phyloP scores from a whole-genome alignment of 1,140 invertebrate species.

The Cyrtorhinus lividipennis region DNA sequence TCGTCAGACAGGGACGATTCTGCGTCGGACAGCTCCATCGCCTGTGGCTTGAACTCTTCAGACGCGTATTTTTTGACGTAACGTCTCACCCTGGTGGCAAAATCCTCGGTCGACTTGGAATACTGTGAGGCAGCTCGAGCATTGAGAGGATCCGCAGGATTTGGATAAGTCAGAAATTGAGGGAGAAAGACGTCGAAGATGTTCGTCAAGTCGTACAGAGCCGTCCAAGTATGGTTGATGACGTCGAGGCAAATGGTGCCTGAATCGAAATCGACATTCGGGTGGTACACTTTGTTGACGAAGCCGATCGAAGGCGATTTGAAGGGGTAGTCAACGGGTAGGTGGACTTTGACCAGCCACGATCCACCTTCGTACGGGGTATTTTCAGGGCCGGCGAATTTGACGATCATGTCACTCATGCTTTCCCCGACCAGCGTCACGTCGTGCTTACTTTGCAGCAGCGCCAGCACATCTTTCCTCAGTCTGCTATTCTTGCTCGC shows the following conservation, averaged over 20 bases:
- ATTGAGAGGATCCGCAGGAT: slow-evolving; percentile 97
- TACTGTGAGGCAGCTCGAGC: slow-evolving; percentile 98
- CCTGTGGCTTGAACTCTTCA: no score
- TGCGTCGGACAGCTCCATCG: no score
- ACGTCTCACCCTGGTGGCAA: slow-evolving; percentile 96
- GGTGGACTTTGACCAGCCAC: slow-evolving; percentile 97
- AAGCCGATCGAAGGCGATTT: slow-evolving; percentile 99
- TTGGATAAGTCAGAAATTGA: slow-evolving; percentile 95
- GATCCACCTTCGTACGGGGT: slow-evolving; percentile 97
- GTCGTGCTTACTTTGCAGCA: slow-evolving; percentile 99
- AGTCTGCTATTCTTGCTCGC: slow-evolving; percentile 54
- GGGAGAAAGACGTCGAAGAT: slow-evolving; percentile 99
- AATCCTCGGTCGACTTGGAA: slow-evolving; percentile 98
- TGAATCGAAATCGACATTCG: slow-evolving; percentile 99
- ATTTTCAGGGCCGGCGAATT: slow-evolving; percentile 93
- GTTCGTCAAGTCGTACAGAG: slow-evolving; percentile 91
- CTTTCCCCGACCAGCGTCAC: slow-evolving; percentile 96
- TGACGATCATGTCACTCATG: slow-evolving; percentile 98
- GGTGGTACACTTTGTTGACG: slow-evolving; percentile 99
- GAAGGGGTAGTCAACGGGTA: slow-evolving; percentile 99
- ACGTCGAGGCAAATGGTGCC: slow-evolving; percentile 99
- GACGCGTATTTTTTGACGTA: no score
- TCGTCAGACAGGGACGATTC: no score
- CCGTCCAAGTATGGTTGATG: slow-evolving; percentile 91
- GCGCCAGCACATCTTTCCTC: slow-evolving; percentile 99